Evolutionary conservation across 2,113 vertebrate species (phyloP), one percentile per base, ranked within the genome.

Genomic region (Apteryx owenii): DNA sequence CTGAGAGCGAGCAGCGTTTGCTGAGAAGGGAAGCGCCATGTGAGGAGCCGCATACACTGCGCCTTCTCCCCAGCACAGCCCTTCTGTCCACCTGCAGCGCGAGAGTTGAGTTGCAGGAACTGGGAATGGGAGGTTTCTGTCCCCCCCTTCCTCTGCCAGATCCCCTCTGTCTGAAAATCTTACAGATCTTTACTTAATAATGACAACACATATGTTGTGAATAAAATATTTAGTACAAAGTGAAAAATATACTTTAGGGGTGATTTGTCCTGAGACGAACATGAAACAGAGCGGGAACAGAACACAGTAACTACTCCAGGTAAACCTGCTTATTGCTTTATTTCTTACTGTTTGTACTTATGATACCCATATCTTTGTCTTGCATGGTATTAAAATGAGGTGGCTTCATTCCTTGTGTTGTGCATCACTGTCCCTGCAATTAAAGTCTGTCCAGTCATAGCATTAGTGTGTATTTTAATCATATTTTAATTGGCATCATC

Each of bases 241-340:
- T 3, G 16, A 38, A 66, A 80, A 90, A 64, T 66, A 16, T 44
- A 90, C 91, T 97, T 96, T 71, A 90, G 81, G 68, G 46, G 28
- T 90, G 66, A 84, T 93, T 38, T 87, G 65, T 86, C 65, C 7
- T 13, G 91, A 87, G 66, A 96, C 79, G 81, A 96, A 53, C 69
- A n/a, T 94, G 91, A 95, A 76, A 92, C 77, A 89, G 64, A 95
- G 66, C 92, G 89, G 89, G 85, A 95, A 29, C 65, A 93, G 95
- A 95, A 12, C 82, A 46, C 56, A 53, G 40, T 89, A 89, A 89
- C 85, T 82, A 9, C 91, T 91, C 80, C 93, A 97, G 96, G 97
- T 97, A 97, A 97, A 97, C 73, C 88, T 93, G 44, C 64, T 93
- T 94, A 53, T 76, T 91, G 77, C 53, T 97, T 95, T 73, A 18